Percentiles rank a stretch among this genome's conserved stretches.
These are phyloP conservation scores for Scaptomyza parva DNA, from an alignment of 2,888 invertebrate species.

Conservation along the genomic window DNA sequence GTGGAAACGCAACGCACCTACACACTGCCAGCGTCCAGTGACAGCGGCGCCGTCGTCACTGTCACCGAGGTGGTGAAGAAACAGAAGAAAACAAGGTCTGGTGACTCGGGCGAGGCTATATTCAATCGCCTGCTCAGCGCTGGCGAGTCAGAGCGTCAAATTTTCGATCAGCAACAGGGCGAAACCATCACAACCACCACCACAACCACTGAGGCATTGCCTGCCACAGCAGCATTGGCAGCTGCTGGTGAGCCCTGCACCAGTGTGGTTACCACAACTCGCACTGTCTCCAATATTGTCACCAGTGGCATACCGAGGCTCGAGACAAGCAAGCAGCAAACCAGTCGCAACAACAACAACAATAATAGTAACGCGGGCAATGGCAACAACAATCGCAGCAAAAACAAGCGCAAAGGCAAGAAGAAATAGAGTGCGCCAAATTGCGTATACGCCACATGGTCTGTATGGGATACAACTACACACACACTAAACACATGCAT, in stretches of 20 bases:
- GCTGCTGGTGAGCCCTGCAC: constrained; percentile 59
- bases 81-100: constrained; percentile 48
- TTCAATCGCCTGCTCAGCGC: constrained; percentile 77
- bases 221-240: constrained; percentile 31
- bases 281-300: constrained; percentile 82
- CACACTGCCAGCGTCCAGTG: constrained; percentile 59
- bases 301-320: constrained; percentile 83
- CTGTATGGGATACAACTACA: constrained; percentile 41
- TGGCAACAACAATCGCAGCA: constrained; percentile 63
- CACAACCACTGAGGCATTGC: constrained; percentile 74
- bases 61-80: constrained; percentile 73
- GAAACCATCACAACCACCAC: constrained; percentile 80
- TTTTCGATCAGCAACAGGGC: constrained; percentile 79
- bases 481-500: constrained; percentile 11
- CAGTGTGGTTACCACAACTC: constrained; percentile 82
- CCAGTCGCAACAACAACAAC: constrained; percentile 36
- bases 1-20: constrained; percentile 69
- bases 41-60: constrained; percentile 60
- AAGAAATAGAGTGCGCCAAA: constrained; percentile 64
- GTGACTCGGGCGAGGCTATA: constrained; percentile 74
- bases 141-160: constrained; percentile 71
- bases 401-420: constrained; percentile 78
- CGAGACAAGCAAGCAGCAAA: constrained; percentile 45
- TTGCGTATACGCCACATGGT: constrained; percentile 63
- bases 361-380: constrained; percentile 41